These are phyloP conservation scores for Chymomyza costata DNA, from an alignment of 1,140 invertebrate genomes.

Conservation along the genomic window DNA sequence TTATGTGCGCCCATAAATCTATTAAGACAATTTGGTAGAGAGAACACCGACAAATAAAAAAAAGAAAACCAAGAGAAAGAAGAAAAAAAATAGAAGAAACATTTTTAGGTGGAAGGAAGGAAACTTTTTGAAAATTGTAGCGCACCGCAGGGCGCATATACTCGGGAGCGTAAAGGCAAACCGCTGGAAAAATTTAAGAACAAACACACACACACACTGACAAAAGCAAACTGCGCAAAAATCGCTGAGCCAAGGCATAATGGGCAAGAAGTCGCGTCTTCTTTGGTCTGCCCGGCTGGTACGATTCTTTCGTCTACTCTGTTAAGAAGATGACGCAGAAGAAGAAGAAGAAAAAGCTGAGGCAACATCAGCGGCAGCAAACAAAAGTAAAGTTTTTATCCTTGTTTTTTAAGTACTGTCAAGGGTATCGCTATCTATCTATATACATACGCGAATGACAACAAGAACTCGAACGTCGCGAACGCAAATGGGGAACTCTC, in stretches of 20 bases:
- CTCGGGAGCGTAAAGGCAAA: conserved; percentile 21
- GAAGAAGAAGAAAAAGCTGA: conserved; percentile 5
- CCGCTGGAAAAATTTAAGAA: conserved; percentile 42
- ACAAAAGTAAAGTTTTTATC: conserved; percentile 60
- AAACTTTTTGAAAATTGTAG: too few species aligned
- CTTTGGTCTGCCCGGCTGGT: too few species aligned
- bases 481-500: too few species aligned
- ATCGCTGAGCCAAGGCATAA: conserved; percentile 25
- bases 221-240: conserved; percentile 30
- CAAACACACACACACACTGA: too few species aligned
- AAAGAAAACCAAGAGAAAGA: conserved; percentile 14
- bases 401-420: conserved; percentile 66
- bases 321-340: background rate
- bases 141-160: conserved; percentile 6
- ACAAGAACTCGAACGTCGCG: background rate
- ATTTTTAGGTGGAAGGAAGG: background rate
- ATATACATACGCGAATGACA: conserved; percentile 22
- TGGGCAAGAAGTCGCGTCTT: too few species aligned
- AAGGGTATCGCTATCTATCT: conserved; percentile 69
- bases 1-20: conserved; percentile 68
- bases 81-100: conserved; percentile 26
- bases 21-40: conserved; percentile 71
- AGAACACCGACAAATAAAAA: too few species aligned
- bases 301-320: too few species aligned
- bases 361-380: conserved; percentile 21